Conservation (phyloP, 2,888 invertebrate genomes). For the Altica lythri region DNA sequence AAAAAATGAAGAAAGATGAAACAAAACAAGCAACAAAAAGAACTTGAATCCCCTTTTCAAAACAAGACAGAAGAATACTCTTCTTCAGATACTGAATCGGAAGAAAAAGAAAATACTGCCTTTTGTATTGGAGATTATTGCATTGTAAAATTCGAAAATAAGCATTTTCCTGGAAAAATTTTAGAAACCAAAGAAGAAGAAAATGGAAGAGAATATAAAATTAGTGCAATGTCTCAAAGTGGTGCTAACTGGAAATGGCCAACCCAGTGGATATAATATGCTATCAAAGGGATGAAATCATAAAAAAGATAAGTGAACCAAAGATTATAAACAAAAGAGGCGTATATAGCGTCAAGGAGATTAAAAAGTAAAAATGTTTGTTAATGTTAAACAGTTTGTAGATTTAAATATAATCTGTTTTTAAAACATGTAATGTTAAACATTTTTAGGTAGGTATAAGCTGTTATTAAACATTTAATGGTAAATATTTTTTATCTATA, state of each 20-base stretch:
- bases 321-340: too few species aligned
- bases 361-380: too few species aligned
- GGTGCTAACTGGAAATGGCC: conserved; percentile 2
- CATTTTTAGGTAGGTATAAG: too few species aligned
- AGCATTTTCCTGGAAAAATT: conserved; percentile 6
- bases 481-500: too few species aligned
- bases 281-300: background rate
- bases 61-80: background rate
- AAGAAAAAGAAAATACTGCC: background rate
- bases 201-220: background rate
- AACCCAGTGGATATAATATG: background rate
- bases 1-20: background rate
- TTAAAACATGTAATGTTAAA: too few species aligned
- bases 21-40: background rate
- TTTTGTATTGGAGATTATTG: background rate
- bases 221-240: conserved; percentile 7
- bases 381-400: too few species aligned
- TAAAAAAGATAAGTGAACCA: conserved; percentile 3
- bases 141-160: background rate
- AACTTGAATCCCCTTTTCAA: background rate
- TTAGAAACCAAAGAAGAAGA: background rate
- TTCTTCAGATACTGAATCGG: background rate
- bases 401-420: too few species aligned
- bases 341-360: too few species aligned
- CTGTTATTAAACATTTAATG: too few species aligned